phyloP scores from a whole-genome alignment of 2,888 invertebrate species.

The Thymelicus lineola region DNA sequence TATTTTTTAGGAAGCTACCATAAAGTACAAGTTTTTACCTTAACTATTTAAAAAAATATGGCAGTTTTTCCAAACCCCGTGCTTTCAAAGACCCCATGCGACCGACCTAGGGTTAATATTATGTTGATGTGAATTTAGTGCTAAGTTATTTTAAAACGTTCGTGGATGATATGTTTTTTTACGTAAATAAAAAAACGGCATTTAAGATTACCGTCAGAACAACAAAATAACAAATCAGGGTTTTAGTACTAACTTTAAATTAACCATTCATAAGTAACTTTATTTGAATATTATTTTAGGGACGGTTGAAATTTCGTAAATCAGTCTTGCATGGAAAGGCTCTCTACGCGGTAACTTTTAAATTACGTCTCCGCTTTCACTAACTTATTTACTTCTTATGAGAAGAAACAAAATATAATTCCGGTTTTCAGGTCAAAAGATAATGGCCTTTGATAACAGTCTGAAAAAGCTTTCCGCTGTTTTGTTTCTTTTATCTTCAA shows the following conservation, averaged over 20 bases:
- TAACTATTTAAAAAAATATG: too few relatives aligned
- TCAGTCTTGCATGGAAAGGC: conserved; percentile 53
- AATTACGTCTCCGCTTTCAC: conserved; percentile 74
- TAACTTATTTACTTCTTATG: conserved; percentile 82
- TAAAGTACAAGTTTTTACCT: too few relatives aligned
- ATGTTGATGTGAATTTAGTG: too few relatives aligned
- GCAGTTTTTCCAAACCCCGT: too few relatives aligned
- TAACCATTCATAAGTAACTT: conserved; percentile 33
- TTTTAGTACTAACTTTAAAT: conserved; percentile 21
- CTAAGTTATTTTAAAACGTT: too few relatives aligned
- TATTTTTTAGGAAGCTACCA: too few relatives aligned
- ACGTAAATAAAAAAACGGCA: background rate
- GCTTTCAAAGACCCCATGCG: too few relatives aligned
- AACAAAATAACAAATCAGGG: conserved; percentile 13
- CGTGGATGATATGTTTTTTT: too few relatives aligned
- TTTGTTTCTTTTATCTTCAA: conserved; percentile 82
- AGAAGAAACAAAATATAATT: conserved; percentile 82
- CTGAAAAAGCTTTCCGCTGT: conserved; percentile 84
- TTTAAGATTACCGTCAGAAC: background rate
- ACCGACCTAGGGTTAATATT: too few relatives aligned
- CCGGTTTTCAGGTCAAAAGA: conserved; percentile 82
- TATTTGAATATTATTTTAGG: conserved; percentile 28
- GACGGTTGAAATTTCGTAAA: conserved; percentile 26
- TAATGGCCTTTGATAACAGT: conserved; percentile 83
- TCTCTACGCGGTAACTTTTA: conserved; percentile 75